Percentiles rank a stretch among this genome's conserved stretches.
Conservation (phyloP, 2,888 invertebrate species). For the Nephrotoma flavescens region DNA sequence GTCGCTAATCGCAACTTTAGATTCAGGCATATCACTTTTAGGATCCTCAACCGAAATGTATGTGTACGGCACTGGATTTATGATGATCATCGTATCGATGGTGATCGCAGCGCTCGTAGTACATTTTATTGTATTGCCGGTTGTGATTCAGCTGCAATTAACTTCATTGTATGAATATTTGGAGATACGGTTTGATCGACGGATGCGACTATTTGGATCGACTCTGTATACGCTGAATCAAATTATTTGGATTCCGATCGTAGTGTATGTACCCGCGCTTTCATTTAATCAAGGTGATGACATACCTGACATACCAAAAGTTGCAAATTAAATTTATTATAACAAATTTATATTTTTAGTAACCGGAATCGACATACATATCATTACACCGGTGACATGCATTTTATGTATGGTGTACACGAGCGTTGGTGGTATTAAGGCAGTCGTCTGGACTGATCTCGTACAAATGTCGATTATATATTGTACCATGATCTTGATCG, state of each 20-base stretch:
- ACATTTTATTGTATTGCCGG: conserved; percentile 48
- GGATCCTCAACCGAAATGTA: not conserved
- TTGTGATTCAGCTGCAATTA: conserved; percentile 19
- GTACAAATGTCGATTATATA: conserved; percentile 35
- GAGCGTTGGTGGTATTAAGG: conserved; percentile 36
- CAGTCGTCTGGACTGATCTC: conserved; percentile 73
- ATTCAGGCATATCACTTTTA: conserved; percentile 40
- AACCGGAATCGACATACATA: conserved; percentile 58
- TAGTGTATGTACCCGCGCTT: conserved; percentile 58
- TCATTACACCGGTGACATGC: conserved; percentile 70
- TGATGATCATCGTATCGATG: conserved; percentile 35
- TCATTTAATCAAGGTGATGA: conserved; percentile 51
- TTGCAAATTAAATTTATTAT: not conserved
- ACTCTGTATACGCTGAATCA: not conserved
- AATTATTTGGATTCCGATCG: not conserved
- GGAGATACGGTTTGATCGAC: not conserved
- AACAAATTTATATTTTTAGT: conserved; percentile 13
- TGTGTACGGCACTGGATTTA: conserved; percentile 29
- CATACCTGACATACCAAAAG: not conserved
- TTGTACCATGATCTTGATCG: conserved; percentile 54
- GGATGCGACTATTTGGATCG: conserved; percentile 22
- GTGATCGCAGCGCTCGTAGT: conserved; percentile 37
- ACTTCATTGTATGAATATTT: not conserved
- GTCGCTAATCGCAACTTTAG: conserved; percentile 43
- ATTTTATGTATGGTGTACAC: not conserved